Evolutionary conservation across 2,113 vertebrate genomes (phyloP).

Genomic region (Grantiella picta): DNA sequence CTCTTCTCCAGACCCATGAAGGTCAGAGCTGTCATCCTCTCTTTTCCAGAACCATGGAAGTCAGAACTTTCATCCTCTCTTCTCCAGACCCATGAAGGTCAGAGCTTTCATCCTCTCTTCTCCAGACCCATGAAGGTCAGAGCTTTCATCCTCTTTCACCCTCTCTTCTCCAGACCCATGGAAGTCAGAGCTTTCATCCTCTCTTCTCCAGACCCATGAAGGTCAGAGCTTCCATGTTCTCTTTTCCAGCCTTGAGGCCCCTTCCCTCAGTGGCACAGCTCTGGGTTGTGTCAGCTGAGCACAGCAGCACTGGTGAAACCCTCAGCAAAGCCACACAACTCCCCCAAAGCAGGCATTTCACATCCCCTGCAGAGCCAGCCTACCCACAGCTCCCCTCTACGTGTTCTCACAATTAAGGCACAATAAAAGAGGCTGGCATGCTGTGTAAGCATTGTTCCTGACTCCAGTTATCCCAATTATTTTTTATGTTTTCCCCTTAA

Average conservation of each 20-base stretch:
- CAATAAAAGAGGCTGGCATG: slow-evolving; percentile 67
- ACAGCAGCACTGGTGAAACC: background rate
- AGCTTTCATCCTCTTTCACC: no score
- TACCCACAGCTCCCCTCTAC: background rate
- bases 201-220: no score
- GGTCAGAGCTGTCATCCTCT: no score
- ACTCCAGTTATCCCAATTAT: slow-evolving; percentile 64
- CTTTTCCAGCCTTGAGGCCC: background rate
- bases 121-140: no score
- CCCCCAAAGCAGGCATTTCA: background rate
- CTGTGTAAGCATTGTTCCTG: slow-evolving; percentile 70
- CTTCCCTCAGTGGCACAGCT: background rate
- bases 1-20: no score
- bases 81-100: no score
- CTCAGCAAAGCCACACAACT: background rate
- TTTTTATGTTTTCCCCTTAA: slow-evolving; percentile 71
- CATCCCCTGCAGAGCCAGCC: background rate
- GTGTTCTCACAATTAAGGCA: slow-evolving; percentile 29
- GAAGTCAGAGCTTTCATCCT: no score
- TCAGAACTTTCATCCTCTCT: no score
- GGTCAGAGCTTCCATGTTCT: background rate
- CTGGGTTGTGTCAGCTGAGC: background rate
- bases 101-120: no score
- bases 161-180: no score
- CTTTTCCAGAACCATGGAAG: no score